Conservation (phyloP, 2,888 invertebrate genomes). For the Nezara viridula region DNA sequence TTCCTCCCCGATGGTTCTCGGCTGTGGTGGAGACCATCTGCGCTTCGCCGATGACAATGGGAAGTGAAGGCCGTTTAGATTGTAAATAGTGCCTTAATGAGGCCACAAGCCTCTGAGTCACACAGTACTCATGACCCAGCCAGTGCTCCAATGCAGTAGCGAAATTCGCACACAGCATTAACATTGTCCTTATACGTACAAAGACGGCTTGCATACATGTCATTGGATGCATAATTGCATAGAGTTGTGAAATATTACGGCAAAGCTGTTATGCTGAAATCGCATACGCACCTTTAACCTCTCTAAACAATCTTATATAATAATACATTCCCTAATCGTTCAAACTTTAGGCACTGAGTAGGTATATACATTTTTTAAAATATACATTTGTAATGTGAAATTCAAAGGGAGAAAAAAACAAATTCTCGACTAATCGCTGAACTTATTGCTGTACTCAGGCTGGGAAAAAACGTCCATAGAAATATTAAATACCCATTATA, state of each 20-base stretch:
- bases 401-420: too few relatives aligned
- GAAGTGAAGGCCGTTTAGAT: constrained; percentile 36
- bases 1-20: not conserved
- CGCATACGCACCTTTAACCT: not conserved
- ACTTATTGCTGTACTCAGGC: too few relatives aligned
- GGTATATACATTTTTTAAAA: too few relatives aligned
- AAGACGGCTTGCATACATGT: not conserved
- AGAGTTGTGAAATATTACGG: not conserved
- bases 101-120: constrained; percentile 36
- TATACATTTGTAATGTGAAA: too few relatives aligned
- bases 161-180: not conserved
- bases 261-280: not conserved
- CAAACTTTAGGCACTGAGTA: too few relatives aligned
- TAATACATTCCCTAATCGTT: too few relatives aligned
- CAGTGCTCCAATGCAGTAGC: not conserved
- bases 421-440: too few relatives aligned
- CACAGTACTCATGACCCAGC: not conserved
- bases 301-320: not conserved
- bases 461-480: too few relatives aligned
- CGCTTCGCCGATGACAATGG: not conserved
- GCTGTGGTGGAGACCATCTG: not conserved
- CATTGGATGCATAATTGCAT: constrained; percentile 1
- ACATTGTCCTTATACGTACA: constrained; percentile 4
- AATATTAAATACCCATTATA: too few relatives aligned
- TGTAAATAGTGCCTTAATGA: constrained; percentile 35